These are phyloP conservation scores for Neoascia interrupta DNA, from an alignment of 2,888 invertebrate genomes.

Conservation along the genomic window DNA sequence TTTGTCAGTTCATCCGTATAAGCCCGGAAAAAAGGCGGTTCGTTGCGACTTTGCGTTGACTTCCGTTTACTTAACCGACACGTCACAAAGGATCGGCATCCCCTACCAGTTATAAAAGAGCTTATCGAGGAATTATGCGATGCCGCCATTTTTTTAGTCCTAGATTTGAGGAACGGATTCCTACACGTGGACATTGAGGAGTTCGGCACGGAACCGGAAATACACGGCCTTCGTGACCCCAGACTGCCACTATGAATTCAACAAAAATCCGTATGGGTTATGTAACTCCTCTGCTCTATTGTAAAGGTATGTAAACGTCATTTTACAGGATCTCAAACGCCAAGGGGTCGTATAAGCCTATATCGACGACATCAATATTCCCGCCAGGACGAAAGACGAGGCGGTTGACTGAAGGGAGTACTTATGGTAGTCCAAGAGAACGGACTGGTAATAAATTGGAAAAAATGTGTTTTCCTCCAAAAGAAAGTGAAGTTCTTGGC, in stretches of 20 bases:
- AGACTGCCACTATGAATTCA: constrained; percentile 76
- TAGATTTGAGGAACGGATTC: constrained; percentile 61
- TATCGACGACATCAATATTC: constrained; percentile 31
- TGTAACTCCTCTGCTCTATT: constrained; percentile 75
- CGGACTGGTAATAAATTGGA: constrained; percentile 26
- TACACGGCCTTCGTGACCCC: constrained; percentile 77
- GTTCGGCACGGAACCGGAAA: constrained; percentile 47
- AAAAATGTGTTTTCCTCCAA: constrained; percentile 65
- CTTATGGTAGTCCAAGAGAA: constrained; percentile 8
- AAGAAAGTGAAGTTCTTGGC: constrained; percentile 70
- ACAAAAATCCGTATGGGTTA: constrained; percentile 76
- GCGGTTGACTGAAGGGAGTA: too few relatives aligned
- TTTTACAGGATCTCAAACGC: constrained; percentile 26
- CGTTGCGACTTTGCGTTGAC: neutral
- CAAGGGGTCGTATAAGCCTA: constrained; percentile 10
- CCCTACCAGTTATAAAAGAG: constrained; percentile 42
- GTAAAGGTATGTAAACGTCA: constrained; percentile 64
- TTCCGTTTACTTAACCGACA: constrained; percentile 66
- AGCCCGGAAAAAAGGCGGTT: constrained; percentile 9
- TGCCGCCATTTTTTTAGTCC: constrained; percentile 70
- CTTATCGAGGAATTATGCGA: constrained; percentile 71
- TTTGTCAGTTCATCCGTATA: constrained; percentile 11
- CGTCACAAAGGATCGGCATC: constrained; percentile 19
- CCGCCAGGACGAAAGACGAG: constrained; percentile 5
- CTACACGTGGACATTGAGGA: constrained; percentile 24